Evolutionary conservation across 2,113 vertebrate genomes (phyloP).

Genomic region (Symphodus melops): DNA sequence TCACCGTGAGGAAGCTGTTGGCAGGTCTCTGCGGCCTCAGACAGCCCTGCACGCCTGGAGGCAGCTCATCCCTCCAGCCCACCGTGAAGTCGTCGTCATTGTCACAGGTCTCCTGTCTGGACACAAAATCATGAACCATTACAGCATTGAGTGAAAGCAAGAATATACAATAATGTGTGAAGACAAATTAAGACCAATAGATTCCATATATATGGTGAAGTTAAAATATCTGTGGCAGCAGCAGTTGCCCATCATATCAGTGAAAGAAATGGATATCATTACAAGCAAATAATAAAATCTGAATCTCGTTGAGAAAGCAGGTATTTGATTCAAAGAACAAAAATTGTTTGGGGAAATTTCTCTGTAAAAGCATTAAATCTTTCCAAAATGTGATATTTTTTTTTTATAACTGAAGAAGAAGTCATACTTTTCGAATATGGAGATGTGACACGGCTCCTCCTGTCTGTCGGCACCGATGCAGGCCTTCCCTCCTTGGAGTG

Average conservation of each 20-base stretch:
- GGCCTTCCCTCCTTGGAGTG: conserved; percentile 79
- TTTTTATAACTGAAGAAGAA: not conserved
- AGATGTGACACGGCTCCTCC: conserved; percentile 86
- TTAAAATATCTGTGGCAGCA: too few relatives aligned
- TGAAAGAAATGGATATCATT: too few relatives aligned
- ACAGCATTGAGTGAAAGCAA: not conserved
- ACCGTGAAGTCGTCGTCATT: conserved; percentile 88
- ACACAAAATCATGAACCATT: conserved; percentile 1
- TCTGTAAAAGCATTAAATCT: too few relatives aligned
- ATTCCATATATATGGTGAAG: too few relatives aligned
- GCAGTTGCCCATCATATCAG: too few relatives aligned
- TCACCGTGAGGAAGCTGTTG: conserved; percentile 90
- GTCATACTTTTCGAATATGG: conserved; percentile 85
- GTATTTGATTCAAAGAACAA: too few relatives aligned
- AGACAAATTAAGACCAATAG: not conserved
- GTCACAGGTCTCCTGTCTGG: conserved; percentile 89
- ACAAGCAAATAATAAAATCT: too few relatives aligned
- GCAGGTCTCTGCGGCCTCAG: conserved; percentile 82
- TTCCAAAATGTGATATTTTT: not conserved
- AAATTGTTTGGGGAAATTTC: too few relatives aligned
- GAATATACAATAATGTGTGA: too few relatives aligned
- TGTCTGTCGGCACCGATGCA: conserved; percentile 81
- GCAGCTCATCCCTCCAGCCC: conserved; percentile 66
- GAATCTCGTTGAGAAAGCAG: too few relatives aligned
- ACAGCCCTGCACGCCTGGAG: conserved; percentile 86